These are phyloP conservation scores for Ornithoptera alexandrae DNA, from an alignment of 2,888 invertebrate genomes.

Conservation along the genomic window DNA sequence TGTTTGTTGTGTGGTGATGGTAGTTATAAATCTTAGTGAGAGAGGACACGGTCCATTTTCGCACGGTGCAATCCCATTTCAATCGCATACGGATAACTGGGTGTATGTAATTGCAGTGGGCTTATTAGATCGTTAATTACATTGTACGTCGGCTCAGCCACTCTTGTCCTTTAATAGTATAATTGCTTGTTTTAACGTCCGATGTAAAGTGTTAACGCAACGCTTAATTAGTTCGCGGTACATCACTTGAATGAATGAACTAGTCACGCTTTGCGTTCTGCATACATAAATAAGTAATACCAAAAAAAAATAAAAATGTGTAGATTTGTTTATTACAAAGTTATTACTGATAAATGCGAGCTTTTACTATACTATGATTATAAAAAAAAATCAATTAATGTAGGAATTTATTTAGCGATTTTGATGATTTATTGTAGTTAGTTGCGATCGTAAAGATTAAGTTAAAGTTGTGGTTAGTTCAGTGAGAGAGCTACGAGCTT, in stretches of 20 bases:
- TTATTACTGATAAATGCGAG: neutral
- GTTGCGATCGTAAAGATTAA: neutral
- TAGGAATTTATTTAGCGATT: neutral
- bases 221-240: conserved; percentile 32
- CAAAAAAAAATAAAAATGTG: neutral
- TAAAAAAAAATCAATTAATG: neutral
- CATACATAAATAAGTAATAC: neutral
- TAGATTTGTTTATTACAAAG: neutral
- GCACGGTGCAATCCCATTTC: conserved; percentile 19
- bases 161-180: conserved; percentile 32
- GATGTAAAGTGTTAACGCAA: conserved; percentile 33
- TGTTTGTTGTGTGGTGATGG: neutral
- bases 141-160: conserved; percentile 28
- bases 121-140: conserved; percentile 35
- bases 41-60: no score
- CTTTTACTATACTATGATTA: neutral
- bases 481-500: neutral
- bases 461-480: neutral
- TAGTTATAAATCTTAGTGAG: conserved; percentile 14
- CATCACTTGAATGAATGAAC: conserved; percentile 34
- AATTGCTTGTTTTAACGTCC: conserved; percentile 35
- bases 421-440: neutral
- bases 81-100: conserved; percentile 12
- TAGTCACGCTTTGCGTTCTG: conserved; percentile 7
- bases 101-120: conserved; percentile 31